A percentile compares a stretch with the other conserved stretches of the same genome.
phyloP scores from a whole-genome alignment of 2,888 invertebrate genomes.

The Drosophila anceps region DNA sequence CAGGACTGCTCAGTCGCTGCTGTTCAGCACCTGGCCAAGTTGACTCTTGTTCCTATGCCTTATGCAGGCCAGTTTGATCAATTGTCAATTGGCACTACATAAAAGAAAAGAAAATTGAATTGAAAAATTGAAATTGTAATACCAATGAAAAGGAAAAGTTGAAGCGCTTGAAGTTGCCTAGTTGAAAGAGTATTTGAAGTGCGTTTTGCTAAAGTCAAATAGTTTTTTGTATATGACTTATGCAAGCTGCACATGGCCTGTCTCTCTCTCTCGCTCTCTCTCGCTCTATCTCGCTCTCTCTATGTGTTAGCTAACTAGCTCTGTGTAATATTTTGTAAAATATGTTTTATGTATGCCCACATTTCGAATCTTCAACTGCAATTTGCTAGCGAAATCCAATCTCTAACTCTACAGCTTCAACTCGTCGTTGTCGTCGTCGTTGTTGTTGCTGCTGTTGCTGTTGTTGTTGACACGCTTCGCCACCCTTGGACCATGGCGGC shows the following conservation, averaged over 20 bases:
- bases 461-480: constrained; percentile 51
- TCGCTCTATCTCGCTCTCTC: not conserved
- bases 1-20: no score
- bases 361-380: constrained; percentile 56
- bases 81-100: no score
- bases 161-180: not conserved
- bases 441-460: constrained; percentile 43
- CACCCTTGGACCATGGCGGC: constrained; percentile 41
- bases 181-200: constrained; percentile 24
- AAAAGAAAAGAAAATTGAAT: no score
- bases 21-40: no score
- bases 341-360: constrained; percentile 70
- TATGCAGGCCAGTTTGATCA: no score
- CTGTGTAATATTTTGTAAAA: constrained; percentile 69
- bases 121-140: no score
- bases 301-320: constrained; percentile 61
- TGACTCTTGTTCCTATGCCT: no score
- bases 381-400: constrained; percentile 22
- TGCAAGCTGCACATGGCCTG: constrained; percentile 31
- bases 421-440: constrained; percentile 33
- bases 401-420: not conserved
- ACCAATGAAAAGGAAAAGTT: no score
- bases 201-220: constrained; percentile 2
- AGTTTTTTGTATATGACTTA: constrained; percentile 26
- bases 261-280: not conserved